Evolutionary conservation across 2,888 invertebrate genomes (phyloP), one percentile per base, ranked within the genome.

Genomic region (Lasioglossum marginatum): DNA sequence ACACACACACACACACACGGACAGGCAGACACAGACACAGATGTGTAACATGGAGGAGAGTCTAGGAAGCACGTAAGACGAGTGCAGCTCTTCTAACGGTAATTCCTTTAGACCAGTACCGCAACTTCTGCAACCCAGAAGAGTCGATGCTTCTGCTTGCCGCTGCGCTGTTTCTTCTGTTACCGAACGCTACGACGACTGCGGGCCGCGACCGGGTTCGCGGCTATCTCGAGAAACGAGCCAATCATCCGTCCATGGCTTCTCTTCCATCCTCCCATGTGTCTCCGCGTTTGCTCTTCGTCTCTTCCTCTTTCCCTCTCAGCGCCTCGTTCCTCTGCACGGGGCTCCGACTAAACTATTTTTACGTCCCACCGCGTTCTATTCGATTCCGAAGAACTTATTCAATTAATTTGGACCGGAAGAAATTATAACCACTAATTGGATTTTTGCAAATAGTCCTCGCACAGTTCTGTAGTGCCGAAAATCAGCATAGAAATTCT

Each of bases 71-170:
- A 92, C 91, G 92, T 91, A 90, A 92, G 92, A 92, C 92, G 92
- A 94, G 93, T 93, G 94, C 93, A 92, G 88, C 93, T 94, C 93
- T 92, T 92, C 91, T 94, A 94, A 94, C 94, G 94, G 94, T 94
- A 94, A 93, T 94, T 94, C 92, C 93, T 93, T 94, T 93, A 93
- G 94, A 93, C 93, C 93, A 92, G 94, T 94, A 94, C 94, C 93
- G 94, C 94, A 94, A 93, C 92, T 92, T 90, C 88, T 91, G 87
- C 89, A 89, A 90, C 87, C 91, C 89, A 91, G 91, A 92, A 91
- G 91, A 92, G 90, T 88, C 88, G 89, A 87, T 83, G 89, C 87
- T 83, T 80, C 83, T 82, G 88, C 85, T 83, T n/a, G 89, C 83
- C 83, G 86, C 86, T 84, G 87, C 83, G 86, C 86, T 84, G 87